These are phyloP conservation scores for Sinocyclocheilus rhinocerous DNA, from an alignment of 2,113 vertebrate genomes.

Conservation along the genomic window DNA sequence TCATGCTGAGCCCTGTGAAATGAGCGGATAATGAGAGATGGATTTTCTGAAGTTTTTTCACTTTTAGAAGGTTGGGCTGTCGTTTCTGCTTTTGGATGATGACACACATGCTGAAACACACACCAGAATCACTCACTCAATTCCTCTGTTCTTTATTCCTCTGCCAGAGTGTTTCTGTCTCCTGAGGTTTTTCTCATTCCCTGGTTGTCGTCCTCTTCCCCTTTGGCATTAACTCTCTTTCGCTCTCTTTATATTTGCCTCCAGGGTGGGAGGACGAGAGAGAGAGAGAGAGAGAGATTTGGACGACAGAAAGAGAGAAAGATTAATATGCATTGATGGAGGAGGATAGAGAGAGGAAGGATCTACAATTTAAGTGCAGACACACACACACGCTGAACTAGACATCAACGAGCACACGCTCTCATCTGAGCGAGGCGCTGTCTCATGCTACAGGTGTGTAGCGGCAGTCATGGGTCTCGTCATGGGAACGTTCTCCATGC, in stretches of 20 bases:
- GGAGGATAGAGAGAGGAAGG: constrained; percentile 23
- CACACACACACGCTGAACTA: constrained; percentile 12
- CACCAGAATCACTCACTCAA: constrained; percentile 23
- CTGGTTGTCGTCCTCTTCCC: background rate
- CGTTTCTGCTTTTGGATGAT: background rate
- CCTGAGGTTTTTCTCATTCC: background rate
- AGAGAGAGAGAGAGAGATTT: background rate
- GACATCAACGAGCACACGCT: constrained; percentile 20
- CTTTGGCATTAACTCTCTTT: constrained; percentile 29
- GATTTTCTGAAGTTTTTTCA: background rate
- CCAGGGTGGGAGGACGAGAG: background rate
- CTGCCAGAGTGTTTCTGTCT: constrained; percentile 29
- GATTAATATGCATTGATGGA: constrained; percentile 36
- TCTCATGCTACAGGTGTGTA: constrained; percentile 54
- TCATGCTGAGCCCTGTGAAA: background rate
- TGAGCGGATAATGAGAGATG: background rate
- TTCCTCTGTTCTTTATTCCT: constrained; percentile 25
- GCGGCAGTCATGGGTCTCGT: constrained; percentile 76
- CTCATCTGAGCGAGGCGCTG: background rate
- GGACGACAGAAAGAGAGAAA: constrained; percentile 28
- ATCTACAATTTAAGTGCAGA: constrained; percentile 2
- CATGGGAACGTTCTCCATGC: constrained; percentile 78
- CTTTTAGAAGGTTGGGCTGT: background rate
- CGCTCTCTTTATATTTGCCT: constrained; percentile 35
- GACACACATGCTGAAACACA: background rate